Percentiles rank a stretch among this genome's conserved stretches.
Evolutionary conservation across 2,113 vertebrate species (phyloP).

Genomic region (Rhipidura dahli): DNA sequence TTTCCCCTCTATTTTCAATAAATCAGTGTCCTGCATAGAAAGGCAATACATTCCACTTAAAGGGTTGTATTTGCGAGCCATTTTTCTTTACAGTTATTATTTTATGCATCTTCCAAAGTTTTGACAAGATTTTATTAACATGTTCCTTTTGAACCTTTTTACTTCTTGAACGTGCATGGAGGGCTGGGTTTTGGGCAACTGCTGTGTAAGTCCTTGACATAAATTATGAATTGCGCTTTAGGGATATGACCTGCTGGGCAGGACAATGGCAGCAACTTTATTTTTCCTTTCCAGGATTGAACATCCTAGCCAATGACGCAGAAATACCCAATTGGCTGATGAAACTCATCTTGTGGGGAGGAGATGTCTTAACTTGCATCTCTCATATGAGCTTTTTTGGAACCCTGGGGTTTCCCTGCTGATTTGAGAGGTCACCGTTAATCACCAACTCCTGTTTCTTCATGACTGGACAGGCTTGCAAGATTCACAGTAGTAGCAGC

Average conservation of each 20-base stretch:
- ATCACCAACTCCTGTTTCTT: neutral
- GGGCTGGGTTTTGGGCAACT: neutral
- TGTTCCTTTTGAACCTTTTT: conserved; percentile 22
- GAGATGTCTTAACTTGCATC: conserved; percentile 35
- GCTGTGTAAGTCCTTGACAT: conserved; percentile 72
- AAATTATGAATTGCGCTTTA: conserved; percentile 76
- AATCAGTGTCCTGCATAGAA: conserved; percentile 13
- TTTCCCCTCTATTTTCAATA: neutral
- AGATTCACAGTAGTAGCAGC: neutral
- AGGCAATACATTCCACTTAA: neutral
- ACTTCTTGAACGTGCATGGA: neutral
- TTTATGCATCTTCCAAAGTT: conserved; percentile 21
- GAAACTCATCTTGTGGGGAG: conserved; percentile 22
- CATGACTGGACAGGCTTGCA: neutral
- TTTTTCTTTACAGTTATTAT: conserved; percentile 41
- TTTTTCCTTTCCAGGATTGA: conserved; percentile 62
- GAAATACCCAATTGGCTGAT: neutral
- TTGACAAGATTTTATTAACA: conserved; percentile 51
- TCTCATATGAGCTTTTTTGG: conserved; percentile 9
- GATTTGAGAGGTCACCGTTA: neutral
- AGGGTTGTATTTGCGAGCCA: neutral
- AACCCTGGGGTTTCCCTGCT: conserved; percentile 1
- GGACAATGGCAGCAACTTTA: conserved; percentile 72
- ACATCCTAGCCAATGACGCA: conserved; percentile 15
- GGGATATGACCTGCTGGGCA: conserved; percentile 70